phyloP scores from a whole-genome alignment of 2,888 invertebrate species.

The Melanchra persicariae region DNA sequence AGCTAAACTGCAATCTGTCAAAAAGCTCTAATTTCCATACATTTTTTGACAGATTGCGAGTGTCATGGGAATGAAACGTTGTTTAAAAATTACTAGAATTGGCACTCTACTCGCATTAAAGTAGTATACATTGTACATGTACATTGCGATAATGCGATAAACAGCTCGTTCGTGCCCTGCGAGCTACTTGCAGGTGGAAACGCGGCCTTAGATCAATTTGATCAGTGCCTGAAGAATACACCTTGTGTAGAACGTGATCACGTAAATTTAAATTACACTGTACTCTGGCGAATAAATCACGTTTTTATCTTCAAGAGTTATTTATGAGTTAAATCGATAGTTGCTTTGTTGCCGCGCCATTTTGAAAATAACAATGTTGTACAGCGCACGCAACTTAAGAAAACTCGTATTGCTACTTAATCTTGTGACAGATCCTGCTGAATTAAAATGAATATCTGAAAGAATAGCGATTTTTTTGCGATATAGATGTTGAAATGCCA shows the following conservation, averaged over 20 bases:
- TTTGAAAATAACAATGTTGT: slow-evolving; percentile 15
- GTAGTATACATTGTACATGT: too few species aligned
- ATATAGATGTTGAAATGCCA: too few species aligned
- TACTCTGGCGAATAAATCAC: slow-evolving; percentile 44
- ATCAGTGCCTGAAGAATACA: slow-evolving; percentile 2
- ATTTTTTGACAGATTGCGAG: too few species aligned
- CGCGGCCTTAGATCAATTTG: background rate
- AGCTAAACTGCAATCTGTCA: too few species aligned
- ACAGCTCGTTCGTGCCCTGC: too few species aligned
- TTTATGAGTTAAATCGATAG: slow-evolving; percentile 25
- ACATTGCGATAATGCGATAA: too few species aligned
- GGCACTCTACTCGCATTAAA: too few species aligned
- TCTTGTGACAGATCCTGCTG: background rate
- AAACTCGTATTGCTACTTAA: background rate
- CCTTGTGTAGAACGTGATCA: slow-evolving; percentile 32
- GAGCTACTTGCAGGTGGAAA: too few species aligned
- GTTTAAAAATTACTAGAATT: too few species aligned
- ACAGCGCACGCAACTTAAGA: slow-evolving; percentile 13
- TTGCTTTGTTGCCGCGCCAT: background rate
- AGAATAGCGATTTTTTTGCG: too few species aligned
- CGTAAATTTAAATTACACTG: slow-evolving; percentile 39
- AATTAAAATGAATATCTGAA: background rate
- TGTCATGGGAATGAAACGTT: too few species aligned
- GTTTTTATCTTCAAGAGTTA: slow-evolving; percentile 48
- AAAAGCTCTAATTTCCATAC: too few species aligned